A percentile compares a stretch with the other conserved stretches of the same genome.
Evolutionary conservation across 2,113 vertebrate species (phyloP).

Genomic region (Macrotus californicus): DNA sequence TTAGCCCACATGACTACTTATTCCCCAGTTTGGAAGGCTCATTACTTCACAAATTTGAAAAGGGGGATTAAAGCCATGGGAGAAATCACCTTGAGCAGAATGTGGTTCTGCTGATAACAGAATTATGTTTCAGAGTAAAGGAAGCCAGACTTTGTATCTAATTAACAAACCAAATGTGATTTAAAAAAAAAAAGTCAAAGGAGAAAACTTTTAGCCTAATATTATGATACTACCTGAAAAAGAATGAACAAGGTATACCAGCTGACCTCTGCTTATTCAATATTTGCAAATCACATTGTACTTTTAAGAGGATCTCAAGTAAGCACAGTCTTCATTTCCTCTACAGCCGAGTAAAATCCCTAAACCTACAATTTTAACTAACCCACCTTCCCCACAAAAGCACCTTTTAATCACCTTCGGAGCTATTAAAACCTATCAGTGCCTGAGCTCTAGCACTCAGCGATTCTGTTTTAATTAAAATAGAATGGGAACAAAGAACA

Average conservation of each 20-base stretch:
- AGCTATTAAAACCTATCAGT: neutral
- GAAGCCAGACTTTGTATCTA: constrained; percentile 72
- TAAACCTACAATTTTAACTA: neutral
- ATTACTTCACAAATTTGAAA: constrained; percentile 73
- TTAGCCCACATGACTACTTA: constrained; percentile 73
- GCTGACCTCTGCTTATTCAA: constrained; percentile 20
- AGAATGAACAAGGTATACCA: constrained; percentile 57
- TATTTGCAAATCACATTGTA: constrained; percentile 10
- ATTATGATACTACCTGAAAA: constrained; percentile 61
- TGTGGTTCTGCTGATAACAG: constrained; percentile 81
- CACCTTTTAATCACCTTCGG: neutral
- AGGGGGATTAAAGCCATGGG: constrained; percentile 75
- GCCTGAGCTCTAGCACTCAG: neutral
- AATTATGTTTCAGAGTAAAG: constrained; percentile 78
- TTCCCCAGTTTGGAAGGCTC: constrained; percentile 72
- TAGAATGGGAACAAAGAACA: neutral
- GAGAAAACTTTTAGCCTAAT: constrained; percentile 68
- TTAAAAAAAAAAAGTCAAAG: constrained; percentile 65
- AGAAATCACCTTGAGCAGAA: constrained; percentile 78
- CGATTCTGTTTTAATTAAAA: neutral
- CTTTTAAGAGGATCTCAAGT: neutral
- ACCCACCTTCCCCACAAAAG: neutral
- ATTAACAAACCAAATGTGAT: constrained; percentile 76
- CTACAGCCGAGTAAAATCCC: neutral
- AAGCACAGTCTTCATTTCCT: neutral